Evolutionary conservation across 2,113 vertebrate genomes (phyloP), one percentile per base, ranked within the genome.

Genomic region (Melanerpes aurifrons): DNA sequence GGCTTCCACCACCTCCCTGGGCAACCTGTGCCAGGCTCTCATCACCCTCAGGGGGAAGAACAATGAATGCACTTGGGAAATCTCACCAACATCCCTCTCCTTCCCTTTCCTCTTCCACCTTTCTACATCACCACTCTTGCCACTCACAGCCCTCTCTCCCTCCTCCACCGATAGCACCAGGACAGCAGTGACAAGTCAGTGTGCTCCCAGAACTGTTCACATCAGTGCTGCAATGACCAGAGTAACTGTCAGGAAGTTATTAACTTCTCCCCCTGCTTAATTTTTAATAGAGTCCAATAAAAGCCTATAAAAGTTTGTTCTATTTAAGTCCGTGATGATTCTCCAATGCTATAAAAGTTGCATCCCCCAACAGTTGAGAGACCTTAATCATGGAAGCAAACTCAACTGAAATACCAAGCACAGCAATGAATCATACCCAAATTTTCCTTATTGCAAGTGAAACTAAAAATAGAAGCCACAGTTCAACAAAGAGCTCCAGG

Each of bases 361-460:
- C 35, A 28, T n/a, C 81, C 47, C 37, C 81, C 64, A 92, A 72
- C 19, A 89, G 32, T 11, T 77, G 31, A 92, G 69, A 90, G 12
- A 76, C 25, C 68, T 91, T 95, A 80, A 93, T 82, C 91, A 94
- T 19, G 68, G 91, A 89, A 92, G 43, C 35, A 86, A 89, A 79
- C 45, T 68, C 66, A 86, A 70, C 26, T 53, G n/a, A 91, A 64
- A 13, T 69, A 75, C 86, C 48, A 74, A 81, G 29, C 12, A 72
- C 28, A 66, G 5, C 69, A 91, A 94, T 47, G 15, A 85, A 91
- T 93, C 54, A 71, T 28, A 48, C 4, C 5, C 32, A 80, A 73
- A 69, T 31, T 47, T 4, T 4, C 53, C 43, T 70, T 47, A 45
- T 31, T 50, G 58, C 47, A 26, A 48, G 9, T 61, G 25, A 91